phyloP scores from a whole-genome alignment of 2,888 invertebrate genomes.

The Dryadula phaetusa region DNA sequence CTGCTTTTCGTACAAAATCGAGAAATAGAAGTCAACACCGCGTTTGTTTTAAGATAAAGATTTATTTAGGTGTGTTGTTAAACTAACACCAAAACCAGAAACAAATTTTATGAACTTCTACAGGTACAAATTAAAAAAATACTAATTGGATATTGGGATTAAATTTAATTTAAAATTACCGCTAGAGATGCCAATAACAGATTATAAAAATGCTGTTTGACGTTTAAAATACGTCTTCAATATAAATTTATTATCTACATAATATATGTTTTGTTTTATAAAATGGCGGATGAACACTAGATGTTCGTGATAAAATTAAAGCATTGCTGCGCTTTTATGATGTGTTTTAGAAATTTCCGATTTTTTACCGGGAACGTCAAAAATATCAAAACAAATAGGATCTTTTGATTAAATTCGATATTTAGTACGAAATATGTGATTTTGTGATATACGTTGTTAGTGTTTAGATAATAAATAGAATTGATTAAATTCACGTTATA shows the following conservation, averaged over 20 bases:
- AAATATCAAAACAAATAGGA: constrained; percentile 38
- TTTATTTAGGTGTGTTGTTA: too few species aligned
- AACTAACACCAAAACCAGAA: too few species aligned
- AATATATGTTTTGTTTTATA: constrained; percentile 21
- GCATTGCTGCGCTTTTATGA: constrained; percentile 67
- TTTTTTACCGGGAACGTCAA: constrained; percentile 66
- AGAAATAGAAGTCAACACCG: too few species aligned
- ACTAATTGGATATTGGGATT: not conserved
- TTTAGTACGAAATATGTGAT: not conserved
- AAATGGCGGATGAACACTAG: constrained; percentile 45
- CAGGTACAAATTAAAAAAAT: too few species aligned
- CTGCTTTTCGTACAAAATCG: too few species aligned
- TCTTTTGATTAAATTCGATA: not conserved
- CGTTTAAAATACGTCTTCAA: not conserved
- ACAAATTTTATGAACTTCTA: too few species aligned
- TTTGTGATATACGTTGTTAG: not conserved
- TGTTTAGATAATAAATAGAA: not conserved
- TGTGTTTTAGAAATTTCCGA: constrained; percentile 55
- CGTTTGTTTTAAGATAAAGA: too few species aligned
- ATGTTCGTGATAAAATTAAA: constrained; percentile 46
- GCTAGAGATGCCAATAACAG: not conserved
- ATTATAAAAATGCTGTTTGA: not conserved
- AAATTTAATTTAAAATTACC: not conserved
- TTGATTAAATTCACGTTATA: not conserved
- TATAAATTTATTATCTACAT: not conserved